Conservation (phyloP, 1,140 invertebrate genomes). For the Drosophila sp. region DNA sequence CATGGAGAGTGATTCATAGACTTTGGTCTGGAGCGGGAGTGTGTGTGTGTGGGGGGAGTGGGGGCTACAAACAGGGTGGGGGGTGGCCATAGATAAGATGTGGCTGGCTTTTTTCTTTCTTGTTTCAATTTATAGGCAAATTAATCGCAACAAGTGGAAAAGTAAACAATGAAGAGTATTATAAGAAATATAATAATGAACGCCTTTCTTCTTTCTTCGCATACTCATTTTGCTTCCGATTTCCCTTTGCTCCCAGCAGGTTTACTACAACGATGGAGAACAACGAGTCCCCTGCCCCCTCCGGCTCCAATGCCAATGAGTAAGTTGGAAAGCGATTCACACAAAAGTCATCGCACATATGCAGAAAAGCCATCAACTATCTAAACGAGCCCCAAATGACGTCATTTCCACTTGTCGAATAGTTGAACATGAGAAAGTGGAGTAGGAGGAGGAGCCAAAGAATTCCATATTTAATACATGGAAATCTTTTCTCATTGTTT, state of each 20-base stretch:
- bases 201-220: neutral
- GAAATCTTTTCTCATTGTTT: no score
- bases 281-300: slow-evolving; percentile 67
- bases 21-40: slow-evolving; percentile 3
- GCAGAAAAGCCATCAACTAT: slow-evolving; percentile 15
- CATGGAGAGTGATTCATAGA: slow-evolving; percentile 40
- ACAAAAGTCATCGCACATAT: slow-evolving; percentile 40
- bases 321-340: slow-evolving; percentile 43
- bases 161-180: slow-evolving; percentile 18
- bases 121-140: slow-evolving; percentile 30
- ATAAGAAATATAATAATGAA: slow-evolving; percentile 2
- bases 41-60: neutral
- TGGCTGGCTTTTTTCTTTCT: slow-evolving; percentile 32
- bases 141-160: slow-evolving; percentile 34
- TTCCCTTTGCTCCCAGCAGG: neutral
- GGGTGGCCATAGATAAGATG: slow-evolving; percentile 55
- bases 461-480: no score
- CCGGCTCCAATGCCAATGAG: slow-evolving; percentile 71
- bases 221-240: neutral
- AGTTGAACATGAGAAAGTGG: neutral
- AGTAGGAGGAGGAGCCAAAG: neutral
- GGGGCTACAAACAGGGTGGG: neutral
- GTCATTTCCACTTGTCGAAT: slow-evolving; percentile 31
- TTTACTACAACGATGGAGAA: slow-evolving; percentile 60
- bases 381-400: slow-evolving; percentile 19